Evolutionary conservation across 2,797 vertebrate genomes (phyloP).

Genomic region (Lepilemur septentrionalis): DNA sequence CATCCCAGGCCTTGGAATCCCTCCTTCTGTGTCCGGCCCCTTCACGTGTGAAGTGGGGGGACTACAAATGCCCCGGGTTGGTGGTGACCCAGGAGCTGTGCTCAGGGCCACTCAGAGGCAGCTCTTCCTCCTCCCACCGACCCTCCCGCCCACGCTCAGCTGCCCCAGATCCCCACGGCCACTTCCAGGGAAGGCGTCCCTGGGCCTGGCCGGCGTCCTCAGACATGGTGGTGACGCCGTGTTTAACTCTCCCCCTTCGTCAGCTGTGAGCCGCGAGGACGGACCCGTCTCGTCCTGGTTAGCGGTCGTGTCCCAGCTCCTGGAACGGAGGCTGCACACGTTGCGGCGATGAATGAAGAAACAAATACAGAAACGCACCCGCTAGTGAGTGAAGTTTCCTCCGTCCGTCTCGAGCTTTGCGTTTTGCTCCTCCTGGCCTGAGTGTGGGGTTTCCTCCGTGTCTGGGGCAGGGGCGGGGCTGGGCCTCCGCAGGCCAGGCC

Average conservation of each 20-base stretch:
- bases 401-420: not conserved
- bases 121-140: not conserved
- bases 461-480: not conserved
- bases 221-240: not conserved
- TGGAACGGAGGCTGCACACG: fast-evolving
- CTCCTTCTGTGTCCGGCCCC: not conserved
- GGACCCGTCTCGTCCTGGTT: fast-evolving
- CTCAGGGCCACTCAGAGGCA: not conserved
- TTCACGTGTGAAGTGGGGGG: fast-evolving
- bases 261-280: fast-evolving
- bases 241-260: fast-evolving
- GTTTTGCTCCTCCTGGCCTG: not conserved
- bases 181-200: not conserved
- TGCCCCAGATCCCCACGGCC: fast-evolving
- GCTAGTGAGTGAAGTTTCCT: not conserved
- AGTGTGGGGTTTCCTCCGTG: not conserved
- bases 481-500: not conserved
- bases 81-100: not conserved
- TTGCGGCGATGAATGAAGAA: not conserved
- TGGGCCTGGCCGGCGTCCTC: not conserved
- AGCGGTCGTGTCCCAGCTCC: fast-evolving
- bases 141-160: fast-evolving
- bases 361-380: fast-evolving
- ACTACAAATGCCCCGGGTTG: fast-evolving
- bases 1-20: not conserved